phyloP scores from a whole-genome alignment of 2,113 vertebrate species.

The Hyperoodon ampullatus region DNA sequence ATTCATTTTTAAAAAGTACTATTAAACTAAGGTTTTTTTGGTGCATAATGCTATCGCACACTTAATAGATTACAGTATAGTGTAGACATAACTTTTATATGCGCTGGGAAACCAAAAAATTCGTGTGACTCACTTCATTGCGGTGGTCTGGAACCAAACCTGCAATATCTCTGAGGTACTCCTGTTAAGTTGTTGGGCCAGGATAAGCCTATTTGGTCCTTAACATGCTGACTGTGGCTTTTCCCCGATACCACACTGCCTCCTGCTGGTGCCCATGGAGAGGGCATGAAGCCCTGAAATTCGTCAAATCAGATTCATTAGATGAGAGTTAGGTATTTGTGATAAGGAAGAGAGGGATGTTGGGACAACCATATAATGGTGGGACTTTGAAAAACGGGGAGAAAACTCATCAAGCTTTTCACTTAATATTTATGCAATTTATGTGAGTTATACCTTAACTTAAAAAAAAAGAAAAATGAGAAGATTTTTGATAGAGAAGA shows the following conservation, averaged over 20 bases:
- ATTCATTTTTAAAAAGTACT: too few species aligned
- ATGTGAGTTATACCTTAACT: background rate
- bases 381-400: background rate
- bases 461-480: background rate
- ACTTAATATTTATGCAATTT: background rate
- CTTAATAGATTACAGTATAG: too few species aligned
- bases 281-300: background rate
- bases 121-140: background rate
- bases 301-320: background rate
- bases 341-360: background rate
- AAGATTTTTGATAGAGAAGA: background rate
- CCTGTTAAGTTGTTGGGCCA: background rate
- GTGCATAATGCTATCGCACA: too few species aligned
- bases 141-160: background rate
- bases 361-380: background rate
- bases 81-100: too few species aligned
- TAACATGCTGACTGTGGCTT: background rate
- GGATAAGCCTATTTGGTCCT: background rate
- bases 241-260: slow-evolving; percentile 9
- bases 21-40: too few species aligned
- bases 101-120: background rate
- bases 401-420: background rate
- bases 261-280: slow-evolving; percentile 29
- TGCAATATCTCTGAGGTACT: background rate
- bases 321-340: background rate